Evolutionary conservation across 30 jellyfish, hydroid and myxozoan species (phyloP), one percentile per base, ranked within the genome.

Genomic region (Aurelia coerulea): DNA sequence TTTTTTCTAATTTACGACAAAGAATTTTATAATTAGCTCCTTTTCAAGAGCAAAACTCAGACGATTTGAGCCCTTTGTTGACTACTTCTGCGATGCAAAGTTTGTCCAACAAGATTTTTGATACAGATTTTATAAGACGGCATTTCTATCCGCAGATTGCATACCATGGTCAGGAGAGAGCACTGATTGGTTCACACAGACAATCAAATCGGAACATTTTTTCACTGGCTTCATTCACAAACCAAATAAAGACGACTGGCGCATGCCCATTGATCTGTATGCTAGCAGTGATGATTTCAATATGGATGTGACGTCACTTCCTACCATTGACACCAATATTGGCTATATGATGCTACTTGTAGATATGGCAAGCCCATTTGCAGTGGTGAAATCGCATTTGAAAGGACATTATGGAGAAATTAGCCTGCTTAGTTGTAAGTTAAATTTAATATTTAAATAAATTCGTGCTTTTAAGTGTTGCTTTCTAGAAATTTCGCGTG

Each of bases 271-370:
- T 32, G 98, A 93, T 74, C 62, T 93, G 68, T 93, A 87, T 74
- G 78, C 91, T 37, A 86, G 87, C 18, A 78, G 73, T 60, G 37
- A 62, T 58, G 17, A 66, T 4, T 17, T 31, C 33, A 19, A 54
- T 64, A 75, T 35, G 49, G 56, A 46, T 46, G 71, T 83, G 60
- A 70, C 69, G 37, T 59, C 39, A 16, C 76, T 85, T 14, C 98
- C 98, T 10, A 82, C 92, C n/a, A 82, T 93, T 59, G 98, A 93
- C 19, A 53, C 80, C 10, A 80, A 76, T 68, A 51, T 93, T 62
- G 92, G 90, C 23, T 87, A 74, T 69, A 83, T 80, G 92, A 87
- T 93, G 98, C 19, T 93, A 32, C 73, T 81, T 49, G 90, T 79
- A 3, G 67, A 65, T 31, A 49, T 92, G 89, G 98, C 97, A 19